Evolutionary conservation across 2,113 vertebrate species (phyloP).

Genomic region (Phyllostomus hastatus): DNA sequence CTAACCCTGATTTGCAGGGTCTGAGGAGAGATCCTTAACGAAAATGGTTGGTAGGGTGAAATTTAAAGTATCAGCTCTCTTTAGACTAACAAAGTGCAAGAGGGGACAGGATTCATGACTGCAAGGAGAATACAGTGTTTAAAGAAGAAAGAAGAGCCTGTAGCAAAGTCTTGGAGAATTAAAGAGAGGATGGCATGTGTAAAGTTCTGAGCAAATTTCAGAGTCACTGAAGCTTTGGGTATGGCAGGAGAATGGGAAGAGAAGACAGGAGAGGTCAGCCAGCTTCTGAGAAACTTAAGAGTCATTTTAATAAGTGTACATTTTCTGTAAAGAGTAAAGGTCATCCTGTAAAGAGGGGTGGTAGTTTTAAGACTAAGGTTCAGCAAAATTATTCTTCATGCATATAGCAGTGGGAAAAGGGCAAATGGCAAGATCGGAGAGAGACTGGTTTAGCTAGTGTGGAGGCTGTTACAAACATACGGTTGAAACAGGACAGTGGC

Average conservation of each 20-base stretch:
- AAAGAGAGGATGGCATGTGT: neutral
- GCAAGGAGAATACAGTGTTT: neutral
- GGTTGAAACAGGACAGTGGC: neutral
- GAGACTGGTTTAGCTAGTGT: neutral
- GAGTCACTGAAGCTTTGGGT: too few relatives aligned
- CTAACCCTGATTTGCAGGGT: neutral
- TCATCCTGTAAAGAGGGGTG: neutral
- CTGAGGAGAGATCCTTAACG: neutral
- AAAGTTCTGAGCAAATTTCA: neutral
- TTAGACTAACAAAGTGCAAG: neutral
- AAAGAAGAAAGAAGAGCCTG: neutral
- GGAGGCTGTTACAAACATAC: accelerated
- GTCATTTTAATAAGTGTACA: neutral
- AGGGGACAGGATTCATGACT: neutral
- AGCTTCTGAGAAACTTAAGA: neutral
- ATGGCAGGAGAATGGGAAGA: neutral
- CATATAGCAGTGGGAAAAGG: neutral
- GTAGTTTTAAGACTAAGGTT: neutral
- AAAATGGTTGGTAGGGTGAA: neutral
- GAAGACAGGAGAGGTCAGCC: neutral
- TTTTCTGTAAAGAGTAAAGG: neutral
- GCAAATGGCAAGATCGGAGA: neutral
- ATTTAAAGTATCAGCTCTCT: neutral
- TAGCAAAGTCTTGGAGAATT: neutral
- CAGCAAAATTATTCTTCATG: neutral